Conservation (phyloP, 2,113 vertebrate species). For the Cyprinus carpio region DNA sequence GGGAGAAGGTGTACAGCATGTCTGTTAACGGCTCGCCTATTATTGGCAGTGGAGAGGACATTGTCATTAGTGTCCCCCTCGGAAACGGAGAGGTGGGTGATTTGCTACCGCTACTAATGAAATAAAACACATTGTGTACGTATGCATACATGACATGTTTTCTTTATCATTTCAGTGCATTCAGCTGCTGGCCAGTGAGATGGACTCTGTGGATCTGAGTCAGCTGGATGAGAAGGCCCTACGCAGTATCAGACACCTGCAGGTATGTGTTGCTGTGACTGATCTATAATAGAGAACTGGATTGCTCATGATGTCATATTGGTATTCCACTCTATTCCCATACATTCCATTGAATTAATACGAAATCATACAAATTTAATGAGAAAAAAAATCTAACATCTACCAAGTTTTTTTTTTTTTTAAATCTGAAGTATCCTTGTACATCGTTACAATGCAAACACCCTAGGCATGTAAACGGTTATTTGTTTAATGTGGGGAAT, state of each 20-base stretch:
- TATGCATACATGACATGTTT: neutral
- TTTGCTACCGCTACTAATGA: neutral
- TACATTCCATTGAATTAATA: too few relatives aligned
- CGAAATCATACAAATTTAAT: too few relatives aligned
- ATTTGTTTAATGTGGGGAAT: too few relatives aligned
- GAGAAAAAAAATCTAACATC: too few relatives aligned
- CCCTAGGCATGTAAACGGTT: too few relatives aligned
- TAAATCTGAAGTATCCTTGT: too few relatives aligned
- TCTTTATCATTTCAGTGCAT: slow-evolving; percentile 65
- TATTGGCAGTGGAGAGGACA: slow-evolving; percentile 60
- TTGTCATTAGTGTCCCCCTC: slow-evolving; percentile 74
- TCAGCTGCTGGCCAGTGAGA: slow-evolving; percentile 77
- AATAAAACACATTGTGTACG: neutral
- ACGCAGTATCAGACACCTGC: slow-evolving; percentile 70
- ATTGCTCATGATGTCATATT: too few relatives aligned
- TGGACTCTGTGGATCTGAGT: slow-evolving; percentile 73
- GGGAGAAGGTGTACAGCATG: slow-evolving; percentile 76
- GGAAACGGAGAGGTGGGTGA: slow-evolving; percentile 76
- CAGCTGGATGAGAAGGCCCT: slow-evolving; percentile 68
- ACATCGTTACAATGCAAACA: too few relatives aligned
- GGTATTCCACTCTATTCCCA: too few relatives aligned
- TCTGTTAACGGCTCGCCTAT: slow-evolving; percentile 79
- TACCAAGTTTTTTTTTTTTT: too few relatives aligned
- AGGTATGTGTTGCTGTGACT: slow-evolving; percentile 60
- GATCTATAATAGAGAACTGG: too few relatives aligned